Conservation (phyloP, 2,797 vertebrate species). For the Notolepis coatsorum region DNA sequence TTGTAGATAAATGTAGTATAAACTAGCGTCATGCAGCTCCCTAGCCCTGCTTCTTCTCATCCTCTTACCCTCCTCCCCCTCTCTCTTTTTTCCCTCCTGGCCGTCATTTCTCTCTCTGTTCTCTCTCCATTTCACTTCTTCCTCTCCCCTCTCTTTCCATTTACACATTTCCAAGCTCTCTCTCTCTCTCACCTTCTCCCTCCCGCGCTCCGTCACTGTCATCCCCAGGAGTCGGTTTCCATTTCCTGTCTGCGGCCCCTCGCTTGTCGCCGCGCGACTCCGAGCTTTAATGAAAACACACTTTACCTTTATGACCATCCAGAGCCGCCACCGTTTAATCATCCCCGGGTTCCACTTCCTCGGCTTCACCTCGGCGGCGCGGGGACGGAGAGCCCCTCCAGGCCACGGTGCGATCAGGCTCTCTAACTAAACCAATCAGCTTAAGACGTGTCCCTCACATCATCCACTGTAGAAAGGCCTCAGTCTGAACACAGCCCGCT, state of each 20-base stretch:
- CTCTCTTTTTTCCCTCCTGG: background rate
- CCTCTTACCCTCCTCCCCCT: conserved; percentile 9
- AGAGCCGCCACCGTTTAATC: conserved; percentile 54
- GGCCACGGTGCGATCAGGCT: conserved; percentile 16
- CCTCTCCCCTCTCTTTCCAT: conserved; percentile 3
- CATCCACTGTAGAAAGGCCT: background rate
- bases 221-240: conserved; percentile 39
- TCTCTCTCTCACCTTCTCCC: conserved; percentile 18
- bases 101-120: conserved; percentile 1
- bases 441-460: conserved; percentile 43
- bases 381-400: conserved; percentile 36
- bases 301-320: conserved; percentile 51
- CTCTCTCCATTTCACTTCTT: background rate
- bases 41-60: background rate
- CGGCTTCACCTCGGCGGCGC: conserved; percentile 27
- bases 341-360: conserved; percentile 13
- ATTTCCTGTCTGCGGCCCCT: conserved; percentile 52
- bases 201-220: conserved; percentile 34
- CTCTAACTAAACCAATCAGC: conserved; percentile 36
- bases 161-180: conserved; percentile 10
- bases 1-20: too few relatives aligned
- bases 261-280: conserved; percentile 29
- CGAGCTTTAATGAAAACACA: conserved; percentile 59
- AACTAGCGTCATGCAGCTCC: background rate
- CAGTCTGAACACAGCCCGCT: conserved; percentile 7